Base-by-base conservation (phyloP, 2,797 vertebrate genomes). In the Siniperca scherzeri region DNA sequence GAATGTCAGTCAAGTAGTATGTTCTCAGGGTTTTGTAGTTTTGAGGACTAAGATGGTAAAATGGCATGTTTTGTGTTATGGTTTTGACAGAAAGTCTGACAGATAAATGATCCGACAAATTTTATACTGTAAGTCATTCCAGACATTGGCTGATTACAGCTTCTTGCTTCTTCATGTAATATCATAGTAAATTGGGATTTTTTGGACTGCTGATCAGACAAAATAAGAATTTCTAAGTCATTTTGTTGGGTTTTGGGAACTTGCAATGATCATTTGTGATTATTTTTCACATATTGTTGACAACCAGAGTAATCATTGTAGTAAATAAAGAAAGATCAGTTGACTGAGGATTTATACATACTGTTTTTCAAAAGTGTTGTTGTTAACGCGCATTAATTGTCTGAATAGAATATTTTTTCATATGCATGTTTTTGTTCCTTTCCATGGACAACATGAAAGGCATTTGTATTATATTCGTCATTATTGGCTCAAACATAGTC, bases 1-100 rank as follows among this genome's bases (percentile, higher is more conserved):
- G 81, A 52, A 40, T 40, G 55, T 78, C 55, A 66, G 48, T 70
- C 55, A 67, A 48, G 33, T 50, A 27, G 46, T 17, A 48, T 46
- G 46, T 61, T 78, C 48, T 70, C 14, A 13, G 36, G 22, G 38
- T 21, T 66, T 74, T 68, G 42, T 36, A 55, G 48, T 25, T 86
- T 67, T 64, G 12, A 72, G 65, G 48, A 42, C 36, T 22, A 17
- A 67, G 9, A 36, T 44, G 36, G 17, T 65, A 40, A 56, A 72
- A 60, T 66, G 33, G 16, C 53, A 19, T 22, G 27, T 67, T 73
- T 66, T n/a, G 52, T 19, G 62, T 27, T 50, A 40, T 57, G 19
- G 33, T 25, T 62, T 13, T 5, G 17, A 19, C 3, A 36, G 6
- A 36, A 36, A 36, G 36, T 36, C 36, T 5, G 7, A 48, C 8